Conservation (phyloP, 1,140 invertebrate genomes). For the Drosophila serrata region DNA sequence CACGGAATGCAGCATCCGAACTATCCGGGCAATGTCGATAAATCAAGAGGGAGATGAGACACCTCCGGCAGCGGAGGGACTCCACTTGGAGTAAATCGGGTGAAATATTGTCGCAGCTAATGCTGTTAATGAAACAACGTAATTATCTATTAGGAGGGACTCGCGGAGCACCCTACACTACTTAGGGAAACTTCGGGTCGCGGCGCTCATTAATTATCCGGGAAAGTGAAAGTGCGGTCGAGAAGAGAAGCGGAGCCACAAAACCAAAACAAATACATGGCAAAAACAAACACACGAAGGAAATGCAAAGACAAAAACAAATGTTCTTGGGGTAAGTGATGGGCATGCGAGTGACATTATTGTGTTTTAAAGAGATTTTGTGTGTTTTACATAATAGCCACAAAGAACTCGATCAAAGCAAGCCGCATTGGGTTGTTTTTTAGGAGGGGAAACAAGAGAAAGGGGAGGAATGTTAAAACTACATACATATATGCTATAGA, state of each 20-base stretch:
- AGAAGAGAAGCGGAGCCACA: slow-evolving; percentile 19
- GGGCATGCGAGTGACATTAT: slow-evolving; percentile 63
- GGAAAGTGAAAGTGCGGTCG: slow-evolving; percentile 49
- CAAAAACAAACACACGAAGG: slow-evolving; percentile 8
- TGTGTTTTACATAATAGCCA: slow-evolving; percentile 49
- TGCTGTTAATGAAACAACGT: slow-evolving; percentile 83
- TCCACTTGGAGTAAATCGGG: slow-evolving; percentile 54
- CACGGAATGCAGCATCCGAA: slow-evolving; percentile 61
- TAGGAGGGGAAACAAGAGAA: background rate
- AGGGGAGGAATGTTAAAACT: background rate
- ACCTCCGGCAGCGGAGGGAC: slow-evolving; percentile 42
- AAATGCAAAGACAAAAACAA: slow-evolving; percentile 63
- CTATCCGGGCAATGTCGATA: slow-evolving; percentile 73
- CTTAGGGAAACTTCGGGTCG: slow-evolving; percentile 59
- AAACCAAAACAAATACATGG: slow-evolving; percentile 15
- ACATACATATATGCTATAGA: background rate
- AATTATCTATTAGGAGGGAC: slow-evolving; percentile 74
- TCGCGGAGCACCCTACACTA: slow-evolving; percentile 65
- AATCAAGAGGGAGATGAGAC: slow-evolving; percentile 54
- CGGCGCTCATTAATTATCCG: slow-evolving; percentile 75
- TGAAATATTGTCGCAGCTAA: slow-evolving; percentile 81
- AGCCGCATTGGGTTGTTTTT: background rate
- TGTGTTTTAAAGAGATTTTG: slow-evolving; percentile 73
- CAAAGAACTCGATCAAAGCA: slow-evolving; percentile 34
- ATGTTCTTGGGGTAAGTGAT: slow-evolving; percentile 50